Base-by-base conservation (phyloP, 2,888 invertebrate genomes). In the Siphlonurus alternatus region DNA sequence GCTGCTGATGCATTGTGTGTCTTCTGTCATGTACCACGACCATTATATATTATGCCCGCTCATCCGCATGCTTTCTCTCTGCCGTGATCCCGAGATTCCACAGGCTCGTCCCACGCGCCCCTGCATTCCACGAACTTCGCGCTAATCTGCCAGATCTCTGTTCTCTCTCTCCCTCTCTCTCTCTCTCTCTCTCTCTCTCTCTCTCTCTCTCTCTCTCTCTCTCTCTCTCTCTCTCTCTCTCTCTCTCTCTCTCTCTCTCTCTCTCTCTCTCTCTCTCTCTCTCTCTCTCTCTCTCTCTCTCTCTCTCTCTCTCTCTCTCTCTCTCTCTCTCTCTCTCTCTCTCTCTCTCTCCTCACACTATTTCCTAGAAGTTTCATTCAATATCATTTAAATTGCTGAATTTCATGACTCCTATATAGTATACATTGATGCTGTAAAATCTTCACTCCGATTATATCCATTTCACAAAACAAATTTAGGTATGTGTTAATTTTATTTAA, bases 91-190 rank as follows among this genome's bases (percentile, higher is more conserved):
- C n/a, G n/a, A n/a, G n/a, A n/a, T n/a, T n/a, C n/a, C n/a, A n/a
- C n/a, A n/a, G n/a, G n/a, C n/a, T n/a, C n/a, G n/a, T n/a, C n/a
- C n/a, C n/a, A 38, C 38, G 15, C 38, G 5, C 38, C 15, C 38
- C 38, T 10, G 15, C 38, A 38, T 38, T 38, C 38, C 38, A 38
- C 15, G 38, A 38, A 38, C 15, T 15, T 38, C 5, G 38, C 15
- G 38, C 38, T 38, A 38, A 38, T 38, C 38, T 38, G 15, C 38
- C 38, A 38, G 5, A 38, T 38, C 38, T 38, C 5, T 38, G 15
- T 61, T 61, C 61, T 19, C 61, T 61, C 25, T 1, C 25, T 61
- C 61, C 15, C 23, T 15, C 61, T 24, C 25, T 24, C 61, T 61
- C 1, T 23, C 25, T n/a, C 24, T 61, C 61, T 25, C 24, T 18